Evolutionary conservation across 2,888 invertebrate genomes (phyloP).

Genomic region (Dryocosmus kuriphilus): DNA sequence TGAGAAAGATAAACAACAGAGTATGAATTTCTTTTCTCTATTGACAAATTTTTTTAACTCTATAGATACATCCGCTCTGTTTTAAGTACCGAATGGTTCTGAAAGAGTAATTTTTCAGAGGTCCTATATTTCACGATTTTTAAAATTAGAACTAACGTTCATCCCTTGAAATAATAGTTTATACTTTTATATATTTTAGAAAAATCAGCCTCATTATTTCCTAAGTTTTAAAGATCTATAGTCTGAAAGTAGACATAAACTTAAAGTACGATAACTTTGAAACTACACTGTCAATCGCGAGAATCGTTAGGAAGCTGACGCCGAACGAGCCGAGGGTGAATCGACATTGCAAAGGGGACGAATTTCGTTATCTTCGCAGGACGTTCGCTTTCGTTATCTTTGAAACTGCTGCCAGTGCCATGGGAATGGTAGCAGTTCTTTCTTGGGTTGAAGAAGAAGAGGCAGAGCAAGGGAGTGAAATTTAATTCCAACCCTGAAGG

Average conservation of each 20-base stretch:
- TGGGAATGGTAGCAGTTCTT: conserved; percentile 51
- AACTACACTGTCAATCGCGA: conserved; percentile 25
- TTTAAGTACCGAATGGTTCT: no score
- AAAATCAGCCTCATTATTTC: neutral
- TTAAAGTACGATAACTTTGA: neutral
- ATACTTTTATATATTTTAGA: no score
- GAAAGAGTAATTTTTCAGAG: no score
- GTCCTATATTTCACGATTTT: no score
- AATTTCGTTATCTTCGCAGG: conserved; percentile 67
- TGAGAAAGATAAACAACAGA: no score
- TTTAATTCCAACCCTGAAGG: conserved; percentile 63
- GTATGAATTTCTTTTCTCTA: no score
- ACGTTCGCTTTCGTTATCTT: conserved; percentile 69
- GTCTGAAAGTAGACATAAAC: neutral
- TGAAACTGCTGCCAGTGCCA: conserved; percentile 59
- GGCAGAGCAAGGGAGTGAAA: conserved; percentile 57
- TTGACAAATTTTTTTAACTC: no score
- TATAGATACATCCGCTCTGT: no score
- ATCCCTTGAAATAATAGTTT: no score
- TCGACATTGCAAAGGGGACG: conserved; percentile 46
- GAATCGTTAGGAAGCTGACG: conserved; percentile 20
- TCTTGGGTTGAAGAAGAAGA: conserved; percentile 34
- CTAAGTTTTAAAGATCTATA: neutral
- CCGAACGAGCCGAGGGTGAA: conserved; percentile 29
- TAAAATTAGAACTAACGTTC: no score